Evolutionary conservation across 1,140 invertebrate species (phyloP).

Genomic region (Euura lappo): DNA sequence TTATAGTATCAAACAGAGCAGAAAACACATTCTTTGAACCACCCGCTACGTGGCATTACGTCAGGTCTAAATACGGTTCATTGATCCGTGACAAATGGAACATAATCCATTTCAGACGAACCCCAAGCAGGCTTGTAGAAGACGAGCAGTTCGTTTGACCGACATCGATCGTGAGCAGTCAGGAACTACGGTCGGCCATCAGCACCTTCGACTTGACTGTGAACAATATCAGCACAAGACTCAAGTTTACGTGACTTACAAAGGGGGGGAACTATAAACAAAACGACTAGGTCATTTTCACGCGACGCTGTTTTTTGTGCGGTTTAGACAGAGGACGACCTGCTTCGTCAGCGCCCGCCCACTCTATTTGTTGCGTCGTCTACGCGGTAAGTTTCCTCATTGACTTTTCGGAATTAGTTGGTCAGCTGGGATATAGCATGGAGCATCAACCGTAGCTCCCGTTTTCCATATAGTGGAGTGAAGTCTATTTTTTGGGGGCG

Average conservation of each 20-base stretch:
- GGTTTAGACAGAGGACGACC: background rate
- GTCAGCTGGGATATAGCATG: no score
- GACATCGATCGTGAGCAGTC: no score
- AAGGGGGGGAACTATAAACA: no score
- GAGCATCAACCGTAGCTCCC: no score
- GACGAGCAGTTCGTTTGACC: no score
- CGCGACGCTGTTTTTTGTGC: conserved; percentile 1
- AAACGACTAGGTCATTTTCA: background rate
- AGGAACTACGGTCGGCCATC: no score
- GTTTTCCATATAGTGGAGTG: background rate
- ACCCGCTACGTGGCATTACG: background rate
- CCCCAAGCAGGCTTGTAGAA: background rate
- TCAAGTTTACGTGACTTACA: no score
- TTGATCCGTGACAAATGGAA: background rate
- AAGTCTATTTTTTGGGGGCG: background rate
- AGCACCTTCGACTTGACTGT: no score
- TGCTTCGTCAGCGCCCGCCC: background rate
- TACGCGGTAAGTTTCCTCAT: background rate
- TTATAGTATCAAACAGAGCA: background rate
- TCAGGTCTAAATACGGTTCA: conserved; percentile 1
- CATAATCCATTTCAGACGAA: background rate
- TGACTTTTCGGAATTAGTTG: no score
- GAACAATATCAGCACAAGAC: no score
- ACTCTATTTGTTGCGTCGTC: background rate
- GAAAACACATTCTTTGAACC: background rate